Evolutionary conservation across 1,140 invertebrate genomes (phyloP), one percentile per base, ranked within the genome.

Genomic region (Holcopasites calliopsidis): DNA sequence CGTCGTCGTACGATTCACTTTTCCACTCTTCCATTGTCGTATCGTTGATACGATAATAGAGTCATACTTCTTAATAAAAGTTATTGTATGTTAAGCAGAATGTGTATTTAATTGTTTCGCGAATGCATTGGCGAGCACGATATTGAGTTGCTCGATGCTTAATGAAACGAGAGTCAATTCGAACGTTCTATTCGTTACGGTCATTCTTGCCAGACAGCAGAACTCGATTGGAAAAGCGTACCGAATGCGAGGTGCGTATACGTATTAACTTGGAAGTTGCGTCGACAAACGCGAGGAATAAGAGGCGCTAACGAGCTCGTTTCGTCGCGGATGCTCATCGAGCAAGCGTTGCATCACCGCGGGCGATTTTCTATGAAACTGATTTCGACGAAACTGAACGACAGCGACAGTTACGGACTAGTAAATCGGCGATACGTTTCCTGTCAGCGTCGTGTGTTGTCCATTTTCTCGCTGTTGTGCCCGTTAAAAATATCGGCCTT

Each of bases 401-500:
- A 3, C 1, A 7, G 33, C n/a, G n/a, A 10, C 33, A 10, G 23
- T 49, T 23, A 57, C 7, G n/a, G 31, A 40, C 35, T 16, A 11
- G 23, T 18, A 18, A 72, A 52, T 72, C 44, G 23, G 35, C 23
- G 69, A 52, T 58, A 62, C 44, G 47, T 40, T 40, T 26, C 1
- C 33, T 16, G 44, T 52, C 23, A 16, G 5, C 16, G 5, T 4
- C 40, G 23, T 6, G n/a, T n/a, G n/a, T 38, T 31, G 38, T 21
- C n/a, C 47, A 38, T 62, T 72, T 13, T 38, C 33, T 18, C 44
- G 18, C 7, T 5, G 2, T 3, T n/a, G 18, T n/a, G n/a, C n/a
- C n/a, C n/a, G 69, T 64, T 72, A 72, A 72, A 72, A 72, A 72
- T 72, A 72, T 64, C 68, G 11, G 7, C 47, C 21, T 35, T 33